These are phyloP conservation scores for Ophonus ardosiacus DNA, from an alignment of 2,888 invertebrate species.

Conservation along the genomic window DNA sequence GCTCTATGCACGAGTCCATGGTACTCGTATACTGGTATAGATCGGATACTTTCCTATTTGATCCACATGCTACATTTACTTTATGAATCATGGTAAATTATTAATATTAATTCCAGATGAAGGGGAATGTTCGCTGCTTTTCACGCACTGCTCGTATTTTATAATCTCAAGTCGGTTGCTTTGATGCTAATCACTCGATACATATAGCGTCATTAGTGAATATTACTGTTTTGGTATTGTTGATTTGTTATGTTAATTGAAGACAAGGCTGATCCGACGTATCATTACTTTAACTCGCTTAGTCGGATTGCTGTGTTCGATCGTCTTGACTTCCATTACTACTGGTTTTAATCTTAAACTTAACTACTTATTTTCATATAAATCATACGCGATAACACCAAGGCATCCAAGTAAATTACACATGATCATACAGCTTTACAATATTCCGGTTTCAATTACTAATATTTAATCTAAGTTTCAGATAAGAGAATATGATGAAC, in stretches of 20 bases:
- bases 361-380: not conserved
- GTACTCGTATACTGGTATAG: not conserved
- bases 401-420: conserved; percentile 5
- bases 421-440: not conserved
- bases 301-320: not conserved
- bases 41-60: conserved; percentile 47
- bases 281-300: conserved; percentile 38
- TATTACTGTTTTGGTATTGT: conserved; percentile 42
- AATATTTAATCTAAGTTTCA: not conserved
- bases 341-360: conserved; percentile 4
- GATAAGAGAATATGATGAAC: not conserved
- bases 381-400: not conserved
- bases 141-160: conserved; percentile 36
- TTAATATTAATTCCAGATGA: conserved; percentile 55
- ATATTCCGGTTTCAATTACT: not conserved
- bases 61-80: conserved; percentile 49
- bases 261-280: conserved; percentile 8
- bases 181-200: conserved; percentile 25
- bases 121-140: conserved; percentile 53
- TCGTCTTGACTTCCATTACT: not conserved
- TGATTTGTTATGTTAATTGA: conserved; percentile 34
- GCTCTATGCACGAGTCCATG: not conserved
- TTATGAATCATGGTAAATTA: conserved; percentile 45
- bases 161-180: conserved; percentile 7
- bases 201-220: conserved; percentile 32